These are phyloP conservation scores for Bos taurus DNA, from an alignment of 2,113 vertebrate genomes.

Conservation along the genomic window DNA sequence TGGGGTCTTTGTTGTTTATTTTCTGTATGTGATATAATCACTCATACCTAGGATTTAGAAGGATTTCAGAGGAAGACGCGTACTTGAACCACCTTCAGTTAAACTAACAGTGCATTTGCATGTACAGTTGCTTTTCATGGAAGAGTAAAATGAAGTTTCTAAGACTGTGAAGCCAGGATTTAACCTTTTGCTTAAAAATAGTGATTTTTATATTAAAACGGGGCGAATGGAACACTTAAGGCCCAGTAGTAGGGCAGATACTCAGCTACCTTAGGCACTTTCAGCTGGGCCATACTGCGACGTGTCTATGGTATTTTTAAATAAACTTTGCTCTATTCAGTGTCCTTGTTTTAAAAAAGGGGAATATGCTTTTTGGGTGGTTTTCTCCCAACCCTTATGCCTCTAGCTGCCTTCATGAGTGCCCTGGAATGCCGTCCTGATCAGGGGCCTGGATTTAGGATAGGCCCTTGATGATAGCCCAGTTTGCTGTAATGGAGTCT, in stretches of 20 bases:
- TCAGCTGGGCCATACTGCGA: not conserved
- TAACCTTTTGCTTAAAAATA: constrained; percentile 20
- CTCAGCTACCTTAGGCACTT: not conserved
- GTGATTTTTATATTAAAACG: not conserved
- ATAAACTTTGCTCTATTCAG: not conserved
- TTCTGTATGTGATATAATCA: not conserved
- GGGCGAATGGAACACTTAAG: not conserved
- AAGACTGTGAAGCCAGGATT: not conserved
- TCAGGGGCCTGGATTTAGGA: not conserved
- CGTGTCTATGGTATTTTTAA: not conserved
- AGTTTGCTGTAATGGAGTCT: not conserved
- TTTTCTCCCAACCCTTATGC: not conserved
- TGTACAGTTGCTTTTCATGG: not conserved
- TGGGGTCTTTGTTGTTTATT: constrained; percentile 36
- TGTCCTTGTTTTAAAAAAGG: constrained; percentile 1
- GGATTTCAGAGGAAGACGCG: not conserved
- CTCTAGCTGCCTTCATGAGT: not conserved
- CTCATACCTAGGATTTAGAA: not conserved
- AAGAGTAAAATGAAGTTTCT: not conserved
- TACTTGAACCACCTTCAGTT: constrained; percentile 17
- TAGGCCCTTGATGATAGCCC: not conserved
- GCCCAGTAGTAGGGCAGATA: not conserved
- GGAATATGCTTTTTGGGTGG: not conserved
- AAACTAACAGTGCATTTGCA: not conserved
- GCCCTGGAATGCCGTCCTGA: not conserved